These are phyloP conservation scores for Euwallacea similis DNA, from an alignment of 1,140 invertebrate species.

Conservation along the genomic window DNA sequence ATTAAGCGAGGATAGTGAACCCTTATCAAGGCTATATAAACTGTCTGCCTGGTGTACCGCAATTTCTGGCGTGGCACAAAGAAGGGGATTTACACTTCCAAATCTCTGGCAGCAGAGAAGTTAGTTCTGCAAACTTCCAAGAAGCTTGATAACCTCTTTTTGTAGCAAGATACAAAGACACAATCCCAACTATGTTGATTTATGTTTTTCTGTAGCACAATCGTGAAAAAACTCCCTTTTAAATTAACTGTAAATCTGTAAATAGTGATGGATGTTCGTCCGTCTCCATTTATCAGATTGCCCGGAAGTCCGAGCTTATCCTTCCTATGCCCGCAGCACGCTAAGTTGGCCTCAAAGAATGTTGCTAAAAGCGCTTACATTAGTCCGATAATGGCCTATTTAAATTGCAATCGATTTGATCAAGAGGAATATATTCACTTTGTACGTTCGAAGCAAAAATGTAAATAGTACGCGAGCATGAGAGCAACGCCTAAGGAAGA, in stretches of 20 bases:
- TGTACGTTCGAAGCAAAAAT: neutral
- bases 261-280: constrained; percentile 22
- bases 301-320: constrained; percentile 27
- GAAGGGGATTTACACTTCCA: constrained; percentile 5
- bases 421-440: constrained; percentile 6
- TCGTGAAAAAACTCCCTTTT: constrained; percentile 11
- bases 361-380: constrained; percentile 28
- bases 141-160: neutral
- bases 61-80: neutral
- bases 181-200: no score
- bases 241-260: constrained; percentile 23
- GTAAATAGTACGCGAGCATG: neutral
- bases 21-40: constrained; percentile 16
- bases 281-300: constrained; percentile 30
- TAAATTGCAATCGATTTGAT: constrained; percentile 21
- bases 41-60: constrained; percentile 7
- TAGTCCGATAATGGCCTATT: constrained; percentile 19
- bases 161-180: no score
- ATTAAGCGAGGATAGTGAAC: constrained; percentile 1
- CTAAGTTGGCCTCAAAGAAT: constrained; percentile 25
- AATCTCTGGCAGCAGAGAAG: neutral
- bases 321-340: constrained; percentile 22
- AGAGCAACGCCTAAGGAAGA: no score
- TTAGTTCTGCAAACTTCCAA: constrained; percentile 1
- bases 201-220: neutral